Percentiles rank a stretch among this genome's conserved stretches.
phyloP scores from a whole-genome alignment of 2,888 invertebrate species.

The Galerucella calmariensis region DNA sequence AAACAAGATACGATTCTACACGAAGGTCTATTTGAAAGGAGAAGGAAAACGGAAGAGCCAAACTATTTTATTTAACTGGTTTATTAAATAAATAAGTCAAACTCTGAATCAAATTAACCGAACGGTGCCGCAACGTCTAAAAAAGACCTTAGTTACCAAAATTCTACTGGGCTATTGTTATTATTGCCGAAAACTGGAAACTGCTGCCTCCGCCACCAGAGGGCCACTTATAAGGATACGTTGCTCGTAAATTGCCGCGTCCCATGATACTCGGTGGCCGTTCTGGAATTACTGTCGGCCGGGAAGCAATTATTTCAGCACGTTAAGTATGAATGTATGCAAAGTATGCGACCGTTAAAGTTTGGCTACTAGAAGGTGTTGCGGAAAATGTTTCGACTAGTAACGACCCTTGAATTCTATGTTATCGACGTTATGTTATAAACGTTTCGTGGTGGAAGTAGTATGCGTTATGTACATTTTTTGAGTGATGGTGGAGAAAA shows the following conservation, averaged over 20 bases:
- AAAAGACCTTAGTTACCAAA: not conserved
- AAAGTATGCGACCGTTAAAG: not conserved
- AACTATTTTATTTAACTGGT: too few relatives aligned
- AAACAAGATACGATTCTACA: too few relatives aligned
- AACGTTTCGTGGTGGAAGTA: too few relatives aligned
- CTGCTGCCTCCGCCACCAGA: constrained; percentile 35
- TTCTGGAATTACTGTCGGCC: constrained; percentile 27
- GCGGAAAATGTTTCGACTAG: not conserved
- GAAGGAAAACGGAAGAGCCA: too few relatives aligned
- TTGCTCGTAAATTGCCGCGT: constrained; percentile 31
- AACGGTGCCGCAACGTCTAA: not conserved
- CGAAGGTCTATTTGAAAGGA: too few relatives aligned
- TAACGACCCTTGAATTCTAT: not conserved
- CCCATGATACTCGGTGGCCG: constrained; percentile 33
- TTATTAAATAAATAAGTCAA: too few relatives aligned
- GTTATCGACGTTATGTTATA: too few relatives aligned
- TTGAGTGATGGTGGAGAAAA: too few relatives aligned
- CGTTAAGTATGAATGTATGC: constrained; percentile 20
- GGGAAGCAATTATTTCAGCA: constrained; percentile 28
- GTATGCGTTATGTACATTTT: too few relatives aligned
- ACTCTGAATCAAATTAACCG: too few relatives aligned
- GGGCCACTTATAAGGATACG: constrained; percentile 33
- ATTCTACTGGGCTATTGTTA: constrained; percentile 3
- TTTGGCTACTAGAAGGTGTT: not conserved
- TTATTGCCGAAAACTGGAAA: constrained; percentile 11